Evolutionary conservation across 2,888 invertebrate species (phyloP), one percentile per base, ranked within the genome.

Genomic region (Torymus aiolomorphi): DNA sequence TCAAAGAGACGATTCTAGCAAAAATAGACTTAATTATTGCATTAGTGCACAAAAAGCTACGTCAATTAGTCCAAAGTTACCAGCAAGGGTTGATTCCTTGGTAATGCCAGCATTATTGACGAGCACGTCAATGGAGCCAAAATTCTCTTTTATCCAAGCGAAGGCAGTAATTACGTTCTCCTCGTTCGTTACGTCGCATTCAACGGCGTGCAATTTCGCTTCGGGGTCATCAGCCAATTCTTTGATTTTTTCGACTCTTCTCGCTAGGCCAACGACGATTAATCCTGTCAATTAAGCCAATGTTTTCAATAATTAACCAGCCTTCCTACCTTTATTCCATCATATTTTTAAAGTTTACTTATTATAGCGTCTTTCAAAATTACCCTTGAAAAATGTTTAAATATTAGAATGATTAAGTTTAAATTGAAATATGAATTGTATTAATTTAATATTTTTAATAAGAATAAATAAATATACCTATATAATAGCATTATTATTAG

Each of bases 171-270:
- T 74, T 20, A 91, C 86, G 31, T 87, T 88, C 62, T 85, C 84
- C 76, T 89, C 89, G 59, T 86, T 88, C 49, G 87, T 83, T 0
- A 91, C 77, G 80, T 91, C 91, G 78, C 89, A 87, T 83, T 89
- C 86, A 2, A 86, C 57, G 0, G 88, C 86, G 76, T 87, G 84
- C 12, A 91, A 86, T 56, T 80, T 80, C 2, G 83, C 83, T 2
- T 92, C 86, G 14, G 91, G 92, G 4, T 92, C 92, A 82, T 86
- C 87, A 42, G 82, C 82, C 12, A 89, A 73, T 76, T 89, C 89
- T 80, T 91, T 84, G 49, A 92, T 88, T 82, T 88, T 89, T 13
- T 91, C 90, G 1, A 90, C 85, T 80, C 91, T 90, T 82, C 92
- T 87, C 0, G 92, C 92, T 62, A 92, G 83, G 0, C 89, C 89